A percentile compares a stretch with the other conserved stretches of the same genome.
Evolutionary conservation across 2,113 vertebrate species (phyloP).

Genomic region (Microtus oregoni): DNA sequence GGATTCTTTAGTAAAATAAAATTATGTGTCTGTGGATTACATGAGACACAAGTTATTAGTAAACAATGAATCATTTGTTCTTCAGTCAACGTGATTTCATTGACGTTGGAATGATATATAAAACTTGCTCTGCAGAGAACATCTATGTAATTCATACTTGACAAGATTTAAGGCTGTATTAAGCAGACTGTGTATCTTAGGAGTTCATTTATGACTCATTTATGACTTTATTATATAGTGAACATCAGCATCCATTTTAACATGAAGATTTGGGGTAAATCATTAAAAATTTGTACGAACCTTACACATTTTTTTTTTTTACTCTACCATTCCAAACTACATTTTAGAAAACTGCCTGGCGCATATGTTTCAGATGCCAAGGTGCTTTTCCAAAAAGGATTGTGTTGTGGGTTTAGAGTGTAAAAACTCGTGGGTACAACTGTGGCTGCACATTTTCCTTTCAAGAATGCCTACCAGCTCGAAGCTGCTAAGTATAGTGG

Average conservation of each 20-base stretch:
- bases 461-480: conserved; percentile 34
- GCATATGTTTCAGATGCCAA: not conserved
- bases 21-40: conserved; percentile 62
- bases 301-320: conserved; percentile 24
- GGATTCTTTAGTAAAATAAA: conserved; percentile 73
- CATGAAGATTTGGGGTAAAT: not conserved
- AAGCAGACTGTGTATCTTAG: conserved; percentile 12
- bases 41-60: conserved; percentile 63
- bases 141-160: not conserved
- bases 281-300: conserved; percentile 2
- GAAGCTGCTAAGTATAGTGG: conserved; percentile 64
- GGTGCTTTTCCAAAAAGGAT: not conserved
- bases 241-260: conserved; percentile 35
- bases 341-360: conserved; percentile 41
- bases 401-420: not conserved
- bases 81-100: conserved; percentile 56
- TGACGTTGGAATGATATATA: conserved; percentile 41
- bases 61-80: conserved; percentile 72
- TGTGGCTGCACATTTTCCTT: not conserved
- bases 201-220: not conserved
- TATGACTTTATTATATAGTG: conserved; percentile 41
- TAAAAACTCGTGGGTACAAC: not conserved
- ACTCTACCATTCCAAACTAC: conserved; percentile 10
- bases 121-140: conserved; percentile 59
- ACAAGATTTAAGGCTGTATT: conserved; percentile 60